Evolutionary conservation across 2,113 vertebrate species (phyloP).

Genomic region (Pholis gunnellus): DNA sequence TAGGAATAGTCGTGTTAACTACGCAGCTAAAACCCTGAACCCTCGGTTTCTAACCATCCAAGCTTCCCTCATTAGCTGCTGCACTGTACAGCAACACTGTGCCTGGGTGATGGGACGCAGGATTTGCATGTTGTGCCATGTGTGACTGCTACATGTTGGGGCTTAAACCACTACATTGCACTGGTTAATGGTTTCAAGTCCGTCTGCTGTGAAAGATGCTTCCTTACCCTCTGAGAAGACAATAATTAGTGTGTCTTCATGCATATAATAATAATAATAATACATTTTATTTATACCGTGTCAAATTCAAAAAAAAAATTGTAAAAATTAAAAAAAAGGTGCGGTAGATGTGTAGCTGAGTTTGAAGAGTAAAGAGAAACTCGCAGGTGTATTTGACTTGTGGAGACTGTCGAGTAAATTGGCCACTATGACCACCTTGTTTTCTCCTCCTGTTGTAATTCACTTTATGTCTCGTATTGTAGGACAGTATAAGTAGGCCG

Average conservation of each 20-base stretch:
- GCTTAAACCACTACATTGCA: slow-evolving; percentile 8
- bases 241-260: slow-evolving; percentile 17
- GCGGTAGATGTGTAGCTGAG: background rate
- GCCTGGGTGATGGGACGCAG: background rate
- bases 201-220: background rate
- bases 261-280: background rate
- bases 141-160: slow-evolving; percentile 1
- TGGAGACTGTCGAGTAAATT: background rate
- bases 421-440: background rate
- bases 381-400: background rate
- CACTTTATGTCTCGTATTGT: background rate
- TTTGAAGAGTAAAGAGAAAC: slow-evolving; percentile 1
- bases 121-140: slow-evolving; percentile 27
- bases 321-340: no score
- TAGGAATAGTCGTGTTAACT: slow-evolving; percentile 13
- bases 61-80: slow-evolving; percentile 35
- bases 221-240: slow-evolving; percentile 7
- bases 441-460: background rate
- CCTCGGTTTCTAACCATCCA: background rate
- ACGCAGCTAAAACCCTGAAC: slow-evolving; percentile 1
- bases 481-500: background rate
- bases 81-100: background rate
- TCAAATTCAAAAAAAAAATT: slow-evolving; percentile 15
- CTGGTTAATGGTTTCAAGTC: slow-evolving; percentile 10
- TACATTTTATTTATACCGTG: background rate